Evolutionary conservation across 2,888 invertebrate genomes (phyloP), one percentile per base, ranked within the genome.

Genomic region (Phania funesta): DNA sequence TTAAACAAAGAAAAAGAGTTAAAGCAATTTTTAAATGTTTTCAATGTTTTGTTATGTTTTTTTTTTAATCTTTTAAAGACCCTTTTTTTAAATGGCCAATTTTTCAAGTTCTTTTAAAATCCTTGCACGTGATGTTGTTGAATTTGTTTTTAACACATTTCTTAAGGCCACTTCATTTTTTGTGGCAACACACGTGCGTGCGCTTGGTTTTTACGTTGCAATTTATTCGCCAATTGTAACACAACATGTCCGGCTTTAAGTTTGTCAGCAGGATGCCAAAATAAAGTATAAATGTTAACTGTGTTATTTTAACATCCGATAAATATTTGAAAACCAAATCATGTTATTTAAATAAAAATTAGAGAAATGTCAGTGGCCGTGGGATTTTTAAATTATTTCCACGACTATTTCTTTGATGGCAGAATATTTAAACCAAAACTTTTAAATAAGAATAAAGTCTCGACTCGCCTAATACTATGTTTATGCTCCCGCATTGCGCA

Each of bases 21-120:
- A 78, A 83, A 84, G 85, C 84, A 82, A 62, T 80, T 84, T 84
- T 58, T 29, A 65, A 73, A 74, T 32, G 32, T 41, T 50, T 41
- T 16, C 16, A 74, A 29, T 50, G 29, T 68, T 64, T 73, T 64
- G 41, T 65, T 67, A 18, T 83, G 20, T 48, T 1, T 50, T 68
- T 73, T n/a, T n/a, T n/a, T n/a, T n/a, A n/a, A n/a, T n/a, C n/a
- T n/a, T n/a, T 38, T 26, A 35, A 50, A 56, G 9, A 24, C 38
- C 62, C 32, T 68, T 16, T 60, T 38, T 20, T 32, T 56, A 46
- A 48, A 11, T 64, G 22, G 24, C n/a, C 9, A 50, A 58, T 44
- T 64, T 60, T 46, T 58, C 26, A 41, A 52, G 38, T 74, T 74
- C 2, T 68, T 67, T 71, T 46, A 62, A 76, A 76, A 67, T 48